Evolutionary conservation across 1,140 invertebrate genomes (phyloP).

Genomic region (Drosophila bocki): DNA sequence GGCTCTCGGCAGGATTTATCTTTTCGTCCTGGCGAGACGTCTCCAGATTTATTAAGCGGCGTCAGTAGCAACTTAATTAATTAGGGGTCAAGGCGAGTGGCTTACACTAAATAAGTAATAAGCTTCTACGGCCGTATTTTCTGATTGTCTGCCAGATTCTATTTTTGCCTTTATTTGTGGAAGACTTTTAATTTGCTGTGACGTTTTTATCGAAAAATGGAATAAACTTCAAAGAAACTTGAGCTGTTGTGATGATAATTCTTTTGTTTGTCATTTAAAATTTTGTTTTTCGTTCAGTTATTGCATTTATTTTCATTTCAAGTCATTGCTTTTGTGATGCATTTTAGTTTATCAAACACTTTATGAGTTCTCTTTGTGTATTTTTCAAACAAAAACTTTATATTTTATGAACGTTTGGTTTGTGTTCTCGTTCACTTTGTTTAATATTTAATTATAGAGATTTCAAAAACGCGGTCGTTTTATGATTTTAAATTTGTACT

Average conservation of each 20-base stretch:
- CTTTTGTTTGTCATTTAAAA: background rate
- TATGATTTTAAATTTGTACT: background rate
- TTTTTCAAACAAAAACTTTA: background rate
- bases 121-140: background rate
- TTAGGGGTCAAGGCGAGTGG: conserved; percentile 40
- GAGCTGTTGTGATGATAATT: background rate
- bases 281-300: background rate
- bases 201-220: background rate
- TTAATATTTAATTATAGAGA: background rate
- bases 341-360: conserved; percentile 3
- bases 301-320: background rate
- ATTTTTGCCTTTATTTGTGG: background rate
- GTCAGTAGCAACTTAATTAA: conserved; percentile 51
- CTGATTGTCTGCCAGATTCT: conserved; percentile 3
- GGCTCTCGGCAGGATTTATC: conserved; percentile 35
- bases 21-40: conserved; percentile 28
- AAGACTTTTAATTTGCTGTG: conserved; percentile 24
- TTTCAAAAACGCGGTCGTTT: background rate
- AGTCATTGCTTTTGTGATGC: background rate
- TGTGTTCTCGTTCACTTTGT: background rate
- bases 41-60: conserved; percentile 40
- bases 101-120: conserved; percentile 37
- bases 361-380: background rate
- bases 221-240: background rate
- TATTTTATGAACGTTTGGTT: background rate